Conservation (phyloP, 2,797 vertebrate species). For the Lepus townsendii region DNA sequence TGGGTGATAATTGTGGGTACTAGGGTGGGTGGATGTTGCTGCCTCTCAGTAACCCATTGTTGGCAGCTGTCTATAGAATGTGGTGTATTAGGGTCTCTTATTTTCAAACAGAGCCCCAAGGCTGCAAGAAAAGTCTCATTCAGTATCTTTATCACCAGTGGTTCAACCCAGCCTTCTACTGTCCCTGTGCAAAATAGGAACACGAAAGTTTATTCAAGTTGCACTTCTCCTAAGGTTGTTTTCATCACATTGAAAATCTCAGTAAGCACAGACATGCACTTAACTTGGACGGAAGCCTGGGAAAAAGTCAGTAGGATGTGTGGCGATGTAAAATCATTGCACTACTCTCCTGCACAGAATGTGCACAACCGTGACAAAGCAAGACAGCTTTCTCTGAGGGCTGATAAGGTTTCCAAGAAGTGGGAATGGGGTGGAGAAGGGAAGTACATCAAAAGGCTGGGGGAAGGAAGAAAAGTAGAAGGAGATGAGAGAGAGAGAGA, state of each 20-base stretch:
- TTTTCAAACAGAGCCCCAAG: not conserved
- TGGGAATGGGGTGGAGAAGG: too few species aligned
- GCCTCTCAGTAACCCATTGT: not conserved
- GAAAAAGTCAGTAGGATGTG: not conserved
- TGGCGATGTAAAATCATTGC: not conserved
- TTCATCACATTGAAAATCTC: not conserved
- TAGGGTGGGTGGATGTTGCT: not conserved
- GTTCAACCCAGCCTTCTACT: not conserved
- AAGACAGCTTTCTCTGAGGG: not conserved
- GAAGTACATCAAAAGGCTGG: not conserved
- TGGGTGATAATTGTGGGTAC: not conserved
- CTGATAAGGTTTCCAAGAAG: conserved; percentile 28
- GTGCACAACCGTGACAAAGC: not conserved
- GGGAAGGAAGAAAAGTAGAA: not conserved
- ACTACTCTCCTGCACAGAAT: not conserved
- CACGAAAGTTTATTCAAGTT: not conserved
- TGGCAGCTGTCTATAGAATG: not conserved
- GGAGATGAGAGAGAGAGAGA: not conserved
- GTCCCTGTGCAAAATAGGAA: not conserved
- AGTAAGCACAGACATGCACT: not conserved
- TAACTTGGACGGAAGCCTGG: not conserved
- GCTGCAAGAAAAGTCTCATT: not conserved
- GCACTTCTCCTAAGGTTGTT: not conserved
- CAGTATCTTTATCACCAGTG: not conserved
- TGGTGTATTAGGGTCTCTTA: not conserved